phyloP scores from a whole-genome alignment of 2,113 vertebrate species.

The Epinephelus cyanopodus region DNA sequence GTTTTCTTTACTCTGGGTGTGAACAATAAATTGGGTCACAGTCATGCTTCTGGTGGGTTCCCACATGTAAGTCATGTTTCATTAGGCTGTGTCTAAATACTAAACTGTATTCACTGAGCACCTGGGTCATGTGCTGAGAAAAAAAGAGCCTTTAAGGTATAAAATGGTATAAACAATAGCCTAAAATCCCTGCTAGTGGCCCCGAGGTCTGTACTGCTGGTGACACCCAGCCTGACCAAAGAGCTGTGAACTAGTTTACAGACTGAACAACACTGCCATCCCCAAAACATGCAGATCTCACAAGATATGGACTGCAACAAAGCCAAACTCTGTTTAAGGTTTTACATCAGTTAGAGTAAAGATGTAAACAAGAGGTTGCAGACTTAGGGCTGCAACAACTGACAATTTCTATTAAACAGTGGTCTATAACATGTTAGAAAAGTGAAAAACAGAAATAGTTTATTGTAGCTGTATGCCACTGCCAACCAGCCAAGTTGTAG shows the following conservation, averaged over 20 bases:
- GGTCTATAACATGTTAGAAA: too few species aligned
- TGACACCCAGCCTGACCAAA: neutral
- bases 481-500: too few species aligned
- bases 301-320: neutral
- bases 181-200: neutral
- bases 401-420: too few species aligned
- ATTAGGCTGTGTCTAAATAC: slow-evolving; percentile 14
- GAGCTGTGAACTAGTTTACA: neutral
- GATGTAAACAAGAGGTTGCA: neutral
- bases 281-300: neutral
- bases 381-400: neutral
- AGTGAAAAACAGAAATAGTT: too few species aligned
- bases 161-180: neutral
- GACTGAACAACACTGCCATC: neutral
- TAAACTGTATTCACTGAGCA: slow-evolving; percentile 36
- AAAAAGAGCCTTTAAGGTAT: slow-evolving; percentile 25
- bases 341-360: neutral
- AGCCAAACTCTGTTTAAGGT: neutral
- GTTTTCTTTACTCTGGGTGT: neutral
- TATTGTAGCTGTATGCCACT: too few species aligned
- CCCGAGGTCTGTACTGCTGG: slow-evolving; percentile 21
- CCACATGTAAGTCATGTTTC: slow-evolving; percentile 51
- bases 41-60: slow-evolving; percentile 43
- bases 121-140: slow-evolving; percentile 38
- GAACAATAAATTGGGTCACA: slow-evolving; percentile 45